These are phyloP conservation scores for Catamblyrhynchus diadema DNA, from an alignment of 2,797 vertebrate species.

Conservation along the genomic window DNA sequence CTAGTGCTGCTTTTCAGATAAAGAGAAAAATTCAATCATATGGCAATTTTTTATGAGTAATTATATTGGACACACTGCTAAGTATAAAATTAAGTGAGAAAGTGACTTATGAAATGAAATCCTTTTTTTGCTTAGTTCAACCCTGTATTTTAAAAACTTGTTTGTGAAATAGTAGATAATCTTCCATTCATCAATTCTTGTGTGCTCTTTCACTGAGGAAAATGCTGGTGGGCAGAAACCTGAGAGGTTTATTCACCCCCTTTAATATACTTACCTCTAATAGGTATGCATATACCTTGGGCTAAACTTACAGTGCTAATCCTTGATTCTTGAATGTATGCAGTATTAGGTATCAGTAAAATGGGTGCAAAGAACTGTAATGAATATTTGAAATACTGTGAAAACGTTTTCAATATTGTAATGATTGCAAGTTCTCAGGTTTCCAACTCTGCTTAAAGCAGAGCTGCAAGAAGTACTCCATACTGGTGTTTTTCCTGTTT, in stretches of 20 bases:
- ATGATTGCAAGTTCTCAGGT: background rate
- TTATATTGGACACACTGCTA: conserved; percentile 1
- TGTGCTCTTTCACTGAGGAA: background rate
- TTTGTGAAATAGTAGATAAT: background rate
- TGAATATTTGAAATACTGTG: background rate
- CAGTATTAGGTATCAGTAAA: background rate
- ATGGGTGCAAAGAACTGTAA: background rate
- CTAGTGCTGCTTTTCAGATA: conserved; percentile 9
- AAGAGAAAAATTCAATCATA: conserved; percentile 42
- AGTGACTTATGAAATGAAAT: background rate
- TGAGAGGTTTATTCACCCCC: background rate
- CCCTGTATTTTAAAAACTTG: background rate
- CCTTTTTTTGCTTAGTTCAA: background rate
- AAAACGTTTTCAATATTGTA: background rate
- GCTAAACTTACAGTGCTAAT: background rate
- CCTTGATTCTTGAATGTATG: background rate
- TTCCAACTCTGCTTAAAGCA: background rate
- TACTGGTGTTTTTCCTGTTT: background rate
- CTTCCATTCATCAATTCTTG: background rate
- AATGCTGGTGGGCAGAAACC: background rate
- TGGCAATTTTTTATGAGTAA: conserved; percentile 29
- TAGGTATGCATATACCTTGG: background rate
- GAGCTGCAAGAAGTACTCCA: background rate
- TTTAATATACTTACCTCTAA: background rate
- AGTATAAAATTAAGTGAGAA: conserved; percentile 25